Base-by-base conservation (phyloP, 2,113 vertebrate species). In the Ictidomys tridecemlineatus region DNA sequence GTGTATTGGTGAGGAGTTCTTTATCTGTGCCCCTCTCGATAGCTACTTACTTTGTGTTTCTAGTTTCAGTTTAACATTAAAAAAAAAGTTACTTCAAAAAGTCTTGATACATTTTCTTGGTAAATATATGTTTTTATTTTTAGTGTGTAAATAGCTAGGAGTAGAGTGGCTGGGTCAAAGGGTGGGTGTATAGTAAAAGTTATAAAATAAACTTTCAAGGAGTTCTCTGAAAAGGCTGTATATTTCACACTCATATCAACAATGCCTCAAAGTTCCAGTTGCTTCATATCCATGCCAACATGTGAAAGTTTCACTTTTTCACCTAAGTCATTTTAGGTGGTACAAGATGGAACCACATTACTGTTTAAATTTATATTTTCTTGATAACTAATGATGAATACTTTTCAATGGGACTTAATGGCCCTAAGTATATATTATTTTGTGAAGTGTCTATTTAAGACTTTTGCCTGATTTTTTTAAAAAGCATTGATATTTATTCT, bases 381-480 rank as follows among this genome's bases (percentile, higher is more conserved):
- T 78, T 90, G 7, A 53, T 53, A 63, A 95, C 20, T 91, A 93
- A 95, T 24, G 63, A 30, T 56, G 26, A 93, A 18, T 34, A 58
- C 69, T 87, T 93, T 73, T 92, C 79, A 69, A 83, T 20, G 37
- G 34, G 45, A 94, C 24, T 80, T 86, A 89, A 0, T 56, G 18
- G 45, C 42, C 67, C 65, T 80, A 78, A 20, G n/a, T 30, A 63
- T 61, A 88, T 45, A 53, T 90, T 87, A 24, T 89, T 77, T 69
- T 14, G 28, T 63, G 45, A 88, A 84, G 24, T 84, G 20, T 69
- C 39, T 69, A 24, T 67, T 86, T 24, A 79, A 69, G 11, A 65
- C 91, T 96, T 82, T 84, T 37, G 37, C 28, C 34, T 85, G 45
- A 37, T 53, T 53, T 53, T 82, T 94, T 94, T 69, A 28, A 32